Evolutionary conservation across 2,113 vertebrate genomes (phyloP), one percentile per base, ranked within the genome.

Genomic region (Syrmaticus mikado): DNA sequence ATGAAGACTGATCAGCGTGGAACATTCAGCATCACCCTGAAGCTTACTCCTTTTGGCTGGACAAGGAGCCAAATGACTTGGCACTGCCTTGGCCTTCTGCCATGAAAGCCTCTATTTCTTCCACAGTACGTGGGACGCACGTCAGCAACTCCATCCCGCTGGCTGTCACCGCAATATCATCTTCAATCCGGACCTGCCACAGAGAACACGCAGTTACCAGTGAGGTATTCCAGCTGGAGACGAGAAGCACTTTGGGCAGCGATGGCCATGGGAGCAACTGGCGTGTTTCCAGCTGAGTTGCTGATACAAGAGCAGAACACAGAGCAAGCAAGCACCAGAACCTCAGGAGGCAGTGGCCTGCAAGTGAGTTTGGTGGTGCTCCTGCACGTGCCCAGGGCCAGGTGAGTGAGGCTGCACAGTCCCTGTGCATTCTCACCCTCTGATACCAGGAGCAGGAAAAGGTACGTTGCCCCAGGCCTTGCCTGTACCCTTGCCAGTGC

Each of bases 21-120:
- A 70, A 85, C 74, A 45, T 2, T 19, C n/a, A 61, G 48, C 13
- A 64, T 14, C 52, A 32, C 11, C 71, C 46, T 24, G n/a, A 18
- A 38, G 38, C 40, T 87, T 40, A 94, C 86, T 95, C 92, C 94
- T 96, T 86, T 8, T 93, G 92, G 68, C 48, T 61, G 66, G 96
- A 91, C 66, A 91, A 78, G n/a, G 89, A 40, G 4, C 28, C 72
- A 13, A 98, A 97, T 7, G 97, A 28, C 87, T 98, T 98, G 95
- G 93, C 85, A 6, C 38, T 8, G 62, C 89, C 41, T 28, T 68
- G 89, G 40, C 55, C 60, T 34, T 97, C 97, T 1, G 98, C 98
- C 99, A 99, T 99, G 96, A 98, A 99, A 1, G 98, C 98, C 95
- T 99, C 99, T 0, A 99, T 98, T 67, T 99, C 99, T 43, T 99